Conservation (phyloP, 2,113 vertebrate genomes). For the Octodon degus region DNA sequence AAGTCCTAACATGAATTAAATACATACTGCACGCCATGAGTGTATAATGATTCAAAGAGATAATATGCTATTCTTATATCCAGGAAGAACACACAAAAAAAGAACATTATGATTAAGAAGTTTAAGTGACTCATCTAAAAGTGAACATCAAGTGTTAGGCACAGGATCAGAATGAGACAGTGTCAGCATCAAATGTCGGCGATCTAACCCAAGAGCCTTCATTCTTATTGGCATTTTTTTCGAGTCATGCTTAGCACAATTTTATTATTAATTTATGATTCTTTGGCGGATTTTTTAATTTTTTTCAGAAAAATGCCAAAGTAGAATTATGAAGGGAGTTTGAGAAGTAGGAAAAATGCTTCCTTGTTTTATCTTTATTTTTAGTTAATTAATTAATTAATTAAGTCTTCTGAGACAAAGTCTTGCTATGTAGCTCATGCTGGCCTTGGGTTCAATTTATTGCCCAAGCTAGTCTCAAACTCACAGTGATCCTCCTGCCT, state of each 20-base stretch:
- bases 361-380: too few species aligned
- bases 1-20: neutral
- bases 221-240: neutral
- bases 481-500: too few species aligned
- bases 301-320: neutral
- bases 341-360: constrained; percentile 25
- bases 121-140: neutral
- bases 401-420: too few species aligned
- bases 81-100: neutral
- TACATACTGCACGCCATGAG: neutral
- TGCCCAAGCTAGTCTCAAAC: too few species aligned
- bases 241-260: neutral
- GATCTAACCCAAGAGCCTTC: neutral
- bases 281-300: neutral
- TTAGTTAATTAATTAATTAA: too few species aligned
- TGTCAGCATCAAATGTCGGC: neutral
- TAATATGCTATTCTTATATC: neutral
- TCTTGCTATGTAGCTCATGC: too few species aligned
- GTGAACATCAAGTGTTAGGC: neutral
- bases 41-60: neutral
- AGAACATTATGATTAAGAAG: neutral
- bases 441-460: too few species aligned
- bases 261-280: constrained; percentile 19
- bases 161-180: neutral
- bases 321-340: neutral